These are phyloP conservation scores for Neostethus bicornis DNA, from an alignment of 2,797 vertebrate species.

Conservation along the genomic window DNA sequence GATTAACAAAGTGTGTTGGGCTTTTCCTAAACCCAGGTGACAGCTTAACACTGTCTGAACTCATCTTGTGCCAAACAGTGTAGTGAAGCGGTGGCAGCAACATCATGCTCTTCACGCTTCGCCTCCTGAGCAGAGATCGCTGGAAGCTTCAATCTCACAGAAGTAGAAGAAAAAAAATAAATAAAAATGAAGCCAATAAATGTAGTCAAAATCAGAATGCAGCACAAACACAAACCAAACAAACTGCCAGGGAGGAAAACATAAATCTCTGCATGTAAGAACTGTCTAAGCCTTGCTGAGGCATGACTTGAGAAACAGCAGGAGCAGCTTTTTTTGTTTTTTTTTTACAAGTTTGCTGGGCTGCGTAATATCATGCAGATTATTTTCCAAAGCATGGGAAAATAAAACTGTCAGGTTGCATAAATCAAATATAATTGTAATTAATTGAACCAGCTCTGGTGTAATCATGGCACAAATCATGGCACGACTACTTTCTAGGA, in stretches of 20 bases:
- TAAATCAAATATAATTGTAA: constrained; percentile 69
- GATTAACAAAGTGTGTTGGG: neutral
- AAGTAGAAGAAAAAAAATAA: neutral
- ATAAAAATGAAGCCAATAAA: constrained; percentile 10
- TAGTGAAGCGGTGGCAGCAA: neutral
- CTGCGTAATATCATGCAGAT: constrained; percentile 49
- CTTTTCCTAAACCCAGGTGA: neutral
- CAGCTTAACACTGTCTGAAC: neutral
- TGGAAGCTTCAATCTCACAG: neutral
- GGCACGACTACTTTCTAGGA: constrained; percentile 38
- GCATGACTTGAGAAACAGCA: constrained; percentile 47
- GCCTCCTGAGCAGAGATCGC: neutral
- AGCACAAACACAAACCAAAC: constrained; percentile 20
- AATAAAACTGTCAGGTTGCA: constrained; percentile 69
- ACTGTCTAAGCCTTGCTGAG: constrained; percentile 30
- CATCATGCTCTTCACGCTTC: neutral
- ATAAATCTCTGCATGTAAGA: constrained; percentile 37
- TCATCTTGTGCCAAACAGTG: neutral
- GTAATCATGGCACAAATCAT: constrained; percentile 68
- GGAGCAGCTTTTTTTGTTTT: constrained; percentile 9
- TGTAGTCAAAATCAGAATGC: neutral
- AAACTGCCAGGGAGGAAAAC: constrained; percentile 22
- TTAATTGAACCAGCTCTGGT: constrained; percentile 65
- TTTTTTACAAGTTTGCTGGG: constrained; percentile 39
- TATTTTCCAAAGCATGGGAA: constrained; percentile 49